Percentiles rank a stretch among this genome's conserved stretches.
Conservation (phyloP, 2,888 invertebrate genomes). For the Leucophenga maculata region DNA sequence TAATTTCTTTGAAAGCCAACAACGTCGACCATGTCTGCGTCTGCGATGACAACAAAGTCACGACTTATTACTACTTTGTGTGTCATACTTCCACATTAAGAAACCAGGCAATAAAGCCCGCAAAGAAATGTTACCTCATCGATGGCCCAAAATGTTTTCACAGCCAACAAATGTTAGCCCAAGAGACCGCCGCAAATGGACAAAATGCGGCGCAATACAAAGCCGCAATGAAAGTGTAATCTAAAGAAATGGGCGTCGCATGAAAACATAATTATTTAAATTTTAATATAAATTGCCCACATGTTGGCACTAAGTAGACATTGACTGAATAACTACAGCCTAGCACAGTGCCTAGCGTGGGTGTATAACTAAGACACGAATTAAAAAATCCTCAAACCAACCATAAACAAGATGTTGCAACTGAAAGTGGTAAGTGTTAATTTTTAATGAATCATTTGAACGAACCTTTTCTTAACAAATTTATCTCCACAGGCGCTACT, state of each 20-base stretch:
- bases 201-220: slow-evolving; percentile 6
- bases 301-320: slow-evolving; percentile 51
- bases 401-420: slow-evolving; percentile 55
- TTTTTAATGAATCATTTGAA: neutral
- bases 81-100: slow-evolving; percentile 10
- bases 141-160: neutral
- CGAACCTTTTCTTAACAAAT: neutral
- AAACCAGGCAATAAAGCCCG: neutral
- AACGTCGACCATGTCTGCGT: neutral
- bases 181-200: neutral
- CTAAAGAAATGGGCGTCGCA: slow-evolving; percentile 35
- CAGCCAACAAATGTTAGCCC: neutral
- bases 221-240: slow-evolving; percentile 50
- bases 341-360: slow-evolving; percentile 41
- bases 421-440: slow-evolving; percentile 54
- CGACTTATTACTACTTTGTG: slow-evolving; percentile 44
- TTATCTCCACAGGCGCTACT: slow-evolving; percentile 39
- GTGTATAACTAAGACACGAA: slow-evolving; percentile 32
- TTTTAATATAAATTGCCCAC: slow-evolving; percentile 64
- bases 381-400: slow-evolving; percentile 30
- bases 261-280: slow-evolving; percentile 29
- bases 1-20: slow-evolving; percentile 28
- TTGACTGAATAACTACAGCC: slow-evolving; percentile 46
- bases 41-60: slow-evolving; percentile 46
- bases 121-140: slow-evolving; percentile 44